A percentile compares a stretch with the other conserved stretches of the same genome.
Evolutionary conservation across 2,888 invertebrate genomes (phyloP).

Genomic region (Notocelia uddmanniana): DNA sequence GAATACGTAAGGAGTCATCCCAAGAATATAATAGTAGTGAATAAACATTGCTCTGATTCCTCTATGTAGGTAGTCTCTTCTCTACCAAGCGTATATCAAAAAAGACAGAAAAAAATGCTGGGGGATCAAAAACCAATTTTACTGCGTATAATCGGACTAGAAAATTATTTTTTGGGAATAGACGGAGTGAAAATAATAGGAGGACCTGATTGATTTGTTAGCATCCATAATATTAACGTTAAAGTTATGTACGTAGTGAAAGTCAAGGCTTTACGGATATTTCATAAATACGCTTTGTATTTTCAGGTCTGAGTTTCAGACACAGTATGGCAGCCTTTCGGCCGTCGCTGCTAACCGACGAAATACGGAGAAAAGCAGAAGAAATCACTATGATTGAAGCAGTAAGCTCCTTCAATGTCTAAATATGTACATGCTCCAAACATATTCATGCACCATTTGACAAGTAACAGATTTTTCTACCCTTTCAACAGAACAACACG

Average conservation of each 20-base stretch:
- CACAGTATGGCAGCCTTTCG: background rate
- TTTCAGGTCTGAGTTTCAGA: conserved; percentile 54
- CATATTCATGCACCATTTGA: conserved; percentile 1
- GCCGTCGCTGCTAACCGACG: background rate
- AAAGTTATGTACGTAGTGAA: background rate
- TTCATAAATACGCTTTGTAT: conserved; percentile 10
- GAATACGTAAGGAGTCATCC: too few relatives aligned
- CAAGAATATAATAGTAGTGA: background rate
- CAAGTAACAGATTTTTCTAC: background rate
- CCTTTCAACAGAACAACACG: background rate
- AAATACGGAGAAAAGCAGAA: conserved; percentile 1
- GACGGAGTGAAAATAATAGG: too few relatives aligned
- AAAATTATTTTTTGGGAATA: too few relatives aligned
- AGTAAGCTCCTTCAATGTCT: conserved; percentile 7
- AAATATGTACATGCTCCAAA: background rate
- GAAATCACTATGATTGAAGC: conserved; percentile 2
- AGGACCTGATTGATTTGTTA: too few relatives aligned
- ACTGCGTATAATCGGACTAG: too few relatives aligned
- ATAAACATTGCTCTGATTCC: too few relatives aligned
- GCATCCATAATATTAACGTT: background rate
- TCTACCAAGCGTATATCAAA: too few relatives aligned
- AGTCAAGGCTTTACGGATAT: background rate
- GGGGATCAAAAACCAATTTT: too few relatives aligned
- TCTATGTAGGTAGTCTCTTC: too few relatives aligned
- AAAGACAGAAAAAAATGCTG: too few relatives aligned